phyloP scores from a whole-genome alignment of 2,113 vertebrate genomes.

The Picathartes gymnocephalus region DNA sequence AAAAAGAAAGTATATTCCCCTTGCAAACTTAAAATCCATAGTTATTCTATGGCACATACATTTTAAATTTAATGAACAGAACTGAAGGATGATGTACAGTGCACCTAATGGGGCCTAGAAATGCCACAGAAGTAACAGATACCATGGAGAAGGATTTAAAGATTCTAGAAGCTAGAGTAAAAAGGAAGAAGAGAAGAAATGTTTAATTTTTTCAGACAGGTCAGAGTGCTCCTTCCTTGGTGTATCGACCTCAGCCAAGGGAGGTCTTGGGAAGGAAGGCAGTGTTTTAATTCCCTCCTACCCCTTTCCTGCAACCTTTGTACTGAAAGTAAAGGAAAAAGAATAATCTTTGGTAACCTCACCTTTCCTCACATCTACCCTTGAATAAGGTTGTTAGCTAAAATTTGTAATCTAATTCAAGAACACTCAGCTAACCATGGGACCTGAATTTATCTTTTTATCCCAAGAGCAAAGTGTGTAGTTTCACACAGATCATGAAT shows the following conservation, averaged over 20 bases:
- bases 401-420: neutral
- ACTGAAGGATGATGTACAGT: neutral
- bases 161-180: neutral
- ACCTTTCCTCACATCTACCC: neutral
- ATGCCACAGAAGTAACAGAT: neutral
- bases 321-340: neutral
- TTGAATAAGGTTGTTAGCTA: neutral
- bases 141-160: neutral
- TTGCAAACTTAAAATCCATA: neutral
- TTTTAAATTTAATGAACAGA: conserved; percentile 23
- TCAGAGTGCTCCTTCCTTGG: neutral
- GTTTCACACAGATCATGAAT: neutral
- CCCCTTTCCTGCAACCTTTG: neutral
- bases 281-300: neutral
- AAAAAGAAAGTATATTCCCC: neutral
- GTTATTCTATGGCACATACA: neutral
- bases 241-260: neutral
- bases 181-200: neutral
- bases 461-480: neutral
- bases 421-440: neutral
- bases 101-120: neutral
- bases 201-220: neutral
- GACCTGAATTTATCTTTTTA: neutral
- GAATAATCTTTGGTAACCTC: neutral
- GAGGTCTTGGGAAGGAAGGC: neutral